A percentile compares a stretch with the other conserved stretches of the same genome.
Conservation (phyloP, 2,113 vertebrate genomes). For the Tachysurus fulvidraco region DNA sequence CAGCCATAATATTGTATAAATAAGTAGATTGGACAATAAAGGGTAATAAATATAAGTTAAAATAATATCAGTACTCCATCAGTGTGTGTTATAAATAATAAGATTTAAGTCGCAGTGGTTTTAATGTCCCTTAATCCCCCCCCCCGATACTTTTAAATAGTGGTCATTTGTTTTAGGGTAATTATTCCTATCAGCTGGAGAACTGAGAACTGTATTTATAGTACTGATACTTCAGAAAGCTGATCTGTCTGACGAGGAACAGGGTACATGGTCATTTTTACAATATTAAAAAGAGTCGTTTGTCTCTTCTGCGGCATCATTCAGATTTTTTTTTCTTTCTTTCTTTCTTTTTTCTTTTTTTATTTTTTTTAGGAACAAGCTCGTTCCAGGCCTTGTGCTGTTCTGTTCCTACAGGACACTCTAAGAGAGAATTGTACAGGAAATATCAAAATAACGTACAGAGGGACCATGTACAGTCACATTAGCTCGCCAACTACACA, state of each 20-base stretch:
- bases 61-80: not conserved
- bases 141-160: not conserved
- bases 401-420: conserved; percentile 42
- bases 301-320: not conserved
- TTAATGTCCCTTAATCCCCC: not conserved
- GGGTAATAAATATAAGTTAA: conserved; percentile 17
- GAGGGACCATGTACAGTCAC: conserved; percentile 53
- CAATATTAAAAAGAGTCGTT: not conserved
- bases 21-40: conserved; percentile 5
- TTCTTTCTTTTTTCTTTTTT: not conserved
- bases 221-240: not conserved
- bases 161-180: not conserved
- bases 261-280: not conserved
- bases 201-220: not conserved
- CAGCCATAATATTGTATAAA: not conserved
- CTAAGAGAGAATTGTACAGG: conserved; percentile 46
- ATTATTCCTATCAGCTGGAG: not conserved
- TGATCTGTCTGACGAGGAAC: not conserved
- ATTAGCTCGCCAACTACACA: conserved; percentile 58
- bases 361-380: not conserved
- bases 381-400: conserved; percentile 28
- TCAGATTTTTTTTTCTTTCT: not conserved
- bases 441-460: conserved; percentile 55
- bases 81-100: conserved; percentile 24
- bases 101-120: not conserved